Base-by-base conservation (phyloP, 1,140 invertebrate species). In the Hylaeus anthracinus region DNA sequence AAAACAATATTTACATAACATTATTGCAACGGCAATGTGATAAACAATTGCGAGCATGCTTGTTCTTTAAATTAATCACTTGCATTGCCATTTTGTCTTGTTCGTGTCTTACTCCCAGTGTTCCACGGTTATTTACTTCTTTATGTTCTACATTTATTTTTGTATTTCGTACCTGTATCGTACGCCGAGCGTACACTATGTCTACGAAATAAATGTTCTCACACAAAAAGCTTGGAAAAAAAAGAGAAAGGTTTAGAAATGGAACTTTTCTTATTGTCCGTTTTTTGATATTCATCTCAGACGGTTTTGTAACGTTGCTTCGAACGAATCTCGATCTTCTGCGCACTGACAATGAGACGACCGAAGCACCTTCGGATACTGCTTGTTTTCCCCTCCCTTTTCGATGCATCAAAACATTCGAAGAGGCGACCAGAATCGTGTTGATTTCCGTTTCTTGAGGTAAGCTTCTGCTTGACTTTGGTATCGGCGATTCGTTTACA, bases 141-240 rank as follows among this genome's bases (percentile, higher is more conserved):
- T 63, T 71, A 43, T 69, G 70, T 37, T 72, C 65, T 43, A 51
- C 9, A 82, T 55, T 56, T 56, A 6, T 26, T 39, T 61, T 66
- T 58, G 3, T 53, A 45, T 10, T 12, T 15, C 26, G 39, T 48
- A 37, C 9, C 14, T 70, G 63, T 39, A 10, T 72, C 5, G 26
- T 39, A 72, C 9, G 41, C 3, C 14, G 51, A 43, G 12, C 71
- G 26, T n/a, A 43, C 43, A 12, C 39, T 15, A 12, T 58, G 51
- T 3, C 1, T 37, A 9, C 9, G n/a, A 70, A 76, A 77, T 77
- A 77, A 77, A 77, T 41, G 48, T 48, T 37, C n/a, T 76, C 10
- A 2, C 10, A 2, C 12, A 12, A n/a, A 48, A n/a, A 48, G 14
- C 8, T 63, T 41, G 37, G n/a, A 48, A 45, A 43, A 15, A 41